Conservation (phyloP, 2,113 vertebrate species). For the Phaethon lepturus region DNA sequence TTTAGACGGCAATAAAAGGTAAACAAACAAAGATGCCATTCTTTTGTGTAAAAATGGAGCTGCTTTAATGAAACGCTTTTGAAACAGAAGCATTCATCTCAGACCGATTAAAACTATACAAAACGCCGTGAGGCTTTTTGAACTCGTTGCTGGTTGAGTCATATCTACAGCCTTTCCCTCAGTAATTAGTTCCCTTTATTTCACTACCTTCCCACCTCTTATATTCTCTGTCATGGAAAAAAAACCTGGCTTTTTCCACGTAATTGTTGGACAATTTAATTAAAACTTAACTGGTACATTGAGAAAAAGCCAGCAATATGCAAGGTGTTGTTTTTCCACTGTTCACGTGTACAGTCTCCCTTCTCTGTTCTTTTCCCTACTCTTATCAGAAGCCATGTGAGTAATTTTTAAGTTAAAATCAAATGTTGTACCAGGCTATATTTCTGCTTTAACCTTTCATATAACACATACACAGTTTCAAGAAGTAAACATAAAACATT, state of each 20-base stretch:
- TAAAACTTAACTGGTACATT: neutral
- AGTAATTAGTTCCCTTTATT: slow-evolving; percentile 25
- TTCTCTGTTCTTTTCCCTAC: neutral
- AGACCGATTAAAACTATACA: neutral
- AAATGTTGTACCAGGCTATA: neutral
- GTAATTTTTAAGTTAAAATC: neutral
- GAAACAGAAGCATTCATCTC: slow-evolving; percentile 32
- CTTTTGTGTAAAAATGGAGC: slow-evolving; percentile 33
- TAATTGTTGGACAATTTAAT: neutral
- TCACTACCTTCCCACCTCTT: neutral
- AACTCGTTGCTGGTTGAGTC: neutral
- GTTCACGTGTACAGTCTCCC: neutral
- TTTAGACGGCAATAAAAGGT: neutral
- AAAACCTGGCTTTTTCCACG: accelerated
- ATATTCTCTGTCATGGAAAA: neutral
- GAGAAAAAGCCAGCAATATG: neutral
- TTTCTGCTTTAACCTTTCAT: neutral
- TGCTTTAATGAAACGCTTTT: slow-evolving; percentile 46
- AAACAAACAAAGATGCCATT: slow-evolving; percentile 50
- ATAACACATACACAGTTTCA: neutral
- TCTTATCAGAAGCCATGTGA: neutral
- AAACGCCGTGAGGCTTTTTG: neutral
- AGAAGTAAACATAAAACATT: neutral
- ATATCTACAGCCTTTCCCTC: slow-evolving; percentile 1
- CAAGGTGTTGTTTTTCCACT: neutral